Conservation (phyloP, 2,888 invertebrate species). For the Drosophila nr. perissopoda region DNA sequence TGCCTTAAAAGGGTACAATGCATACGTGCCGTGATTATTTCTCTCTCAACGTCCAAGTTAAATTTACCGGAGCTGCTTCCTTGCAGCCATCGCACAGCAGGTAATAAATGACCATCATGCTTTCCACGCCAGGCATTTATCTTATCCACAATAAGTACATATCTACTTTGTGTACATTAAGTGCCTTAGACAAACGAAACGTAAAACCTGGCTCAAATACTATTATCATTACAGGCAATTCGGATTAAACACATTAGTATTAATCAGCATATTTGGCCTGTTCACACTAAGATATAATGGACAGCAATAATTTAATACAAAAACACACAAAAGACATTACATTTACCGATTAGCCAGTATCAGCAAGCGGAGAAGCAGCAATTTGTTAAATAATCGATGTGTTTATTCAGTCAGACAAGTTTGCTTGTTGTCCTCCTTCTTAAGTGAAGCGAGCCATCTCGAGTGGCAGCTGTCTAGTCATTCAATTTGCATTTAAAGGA, state of each 20-base stretch:
- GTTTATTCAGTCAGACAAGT: conserved; percentile 9
- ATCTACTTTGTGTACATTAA: not conserved
- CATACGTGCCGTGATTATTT: not conserved
- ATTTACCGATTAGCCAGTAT: not conserved
- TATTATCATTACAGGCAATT: not conserved
- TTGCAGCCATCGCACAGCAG: not conserved
- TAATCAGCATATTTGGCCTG: not conserved
- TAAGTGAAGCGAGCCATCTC: conserved; percentile 1
- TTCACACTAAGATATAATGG: not conserved
- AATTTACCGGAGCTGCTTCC: not conserved
- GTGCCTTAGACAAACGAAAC: not conserved
- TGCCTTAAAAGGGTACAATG: not conserved
- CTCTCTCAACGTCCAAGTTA: not conserved
- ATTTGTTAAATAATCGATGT: conserved; percentile 29
- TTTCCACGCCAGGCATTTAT: not conserved
- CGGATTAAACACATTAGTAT: not conserved
- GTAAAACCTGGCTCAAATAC: not conserved
- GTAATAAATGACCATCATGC: not conserved
- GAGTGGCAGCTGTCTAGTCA: conserved; percentile 49
- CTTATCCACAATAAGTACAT: not conserved
- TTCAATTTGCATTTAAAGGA: conserved; percentile 60
- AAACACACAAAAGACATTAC: not conserved
- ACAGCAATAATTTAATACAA: not conserved
- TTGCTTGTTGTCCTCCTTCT: not conserved
- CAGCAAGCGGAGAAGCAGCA: not conserved